Base-by-base conservation (phyloP, 1,140 invertebrate genomes). In the Aphelenchoides besseyi region DNA sequence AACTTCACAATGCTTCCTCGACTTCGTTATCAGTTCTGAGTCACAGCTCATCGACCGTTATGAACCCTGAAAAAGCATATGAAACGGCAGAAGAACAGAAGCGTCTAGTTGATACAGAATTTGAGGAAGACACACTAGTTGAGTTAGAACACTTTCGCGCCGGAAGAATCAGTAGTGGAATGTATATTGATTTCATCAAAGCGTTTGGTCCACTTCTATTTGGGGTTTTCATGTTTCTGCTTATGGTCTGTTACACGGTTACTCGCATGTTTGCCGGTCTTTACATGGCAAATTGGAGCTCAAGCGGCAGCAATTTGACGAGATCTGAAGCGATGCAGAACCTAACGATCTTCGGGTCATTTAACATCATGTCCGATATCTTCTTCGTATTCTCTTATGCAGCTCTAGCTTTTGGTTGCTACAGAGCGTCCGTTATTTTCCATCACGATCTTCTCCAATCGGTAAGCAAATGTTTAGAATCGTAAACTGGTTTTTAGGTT, bases 61-160 rank as follows among this genome's bases (percentile, higher is more conserved):
- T 26, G 28, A 64, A 62, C 30, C 36, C 1, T 26, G 23, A 2
- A 12, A 16, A 68, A 41, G 2, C 30, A 66, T 29, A 32, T 36
- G 68, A 37, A 28, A 67, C 28, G 26, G 28, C 29, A 32, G 16
- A 29, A 16, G 68, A 69, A 55, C 0, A 69, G 5, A 1, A 66
- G 18, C 5, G n/a, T 2, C 23, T 23, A 16, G 64, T 12, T n/a
- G 32, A 67, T 23, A 23, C 3, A n/a, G 35, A 64, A 9, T 54
- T 30, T 9, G 67, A 69, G 52, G 52, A 16, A 26, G 54, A 9
- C 37, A 33, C 18, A 18, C 37, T 69, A 26, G 52, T 69, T 28
- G 67, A 18, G 18, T 5, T 23, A 5, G 55, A 59, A 33, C 5
- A 23, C 18, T 33, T 29, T 5, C 32, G 55, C 26, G 18, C 55